These are phyloP conservation scores for Momotus momota DNA, from an alignment of 2,797 vertebrate species.

Conservation along the genomic window DNA sequence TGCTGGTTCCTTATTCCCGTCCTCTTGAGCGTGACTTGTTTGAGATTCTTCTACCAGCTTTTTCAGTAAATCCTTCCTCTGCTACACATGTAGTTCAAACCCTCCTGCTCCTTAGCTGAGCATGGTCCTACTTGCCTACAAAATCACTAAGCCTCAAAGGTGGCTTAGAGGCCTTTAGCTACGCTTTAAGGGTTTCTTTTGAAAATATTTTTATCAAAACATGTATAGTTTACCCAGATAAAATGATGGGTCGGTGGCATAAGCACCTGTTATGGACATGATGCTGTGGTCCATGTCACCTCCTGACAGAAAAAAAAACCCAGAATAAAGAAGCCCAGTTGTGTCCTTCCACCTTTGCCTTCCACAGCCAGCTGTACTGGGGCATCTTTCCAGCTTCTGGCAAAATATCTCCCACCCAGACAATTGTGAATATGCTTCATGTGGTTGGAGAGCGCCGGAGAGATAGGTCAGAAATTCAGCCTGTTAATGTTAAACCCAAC, in stretches of 20 bases:
- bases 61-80: not conserved
- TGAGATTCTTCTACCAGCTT: not conserved
- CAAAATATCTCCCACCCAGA: constrained; percentile 9
- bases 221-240: not conserved
- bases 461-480: constrained; percentile 35
- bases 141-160: not conserved
- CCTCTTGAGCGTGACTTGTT: not conserved
- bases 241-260: not conserved
- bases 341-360: not conserved
- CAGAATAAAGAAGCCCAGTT: not conserved
- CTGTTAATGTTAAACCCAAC: constrained; percentile 3
- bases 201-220: not conserved
- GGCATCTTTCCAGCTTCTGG: constrained; percentile 40
- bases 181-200: not conserved
- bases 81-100: not conserved
- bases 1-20: not conserved
- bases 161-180: not conserved
- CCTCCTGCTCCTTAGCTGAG: not conserved
- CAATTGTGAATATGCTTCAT: constrained; percentile 28
- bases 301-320: not conserved
- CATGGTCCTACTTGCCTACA: not conserved
- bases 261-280: not conserved
- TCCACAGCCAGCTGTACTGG: not conserved
- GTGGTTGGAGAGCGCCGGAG: not conserved
- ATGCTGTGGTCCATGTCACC: not conserved